A percentile compares a stretch with the other conserved stretches of the same genome.
These are phyloP conservation scores for Parapsyche elsis DNA, from an alignment of 1,140 invertebrate species.

Conservation along the genomic window DNA sequence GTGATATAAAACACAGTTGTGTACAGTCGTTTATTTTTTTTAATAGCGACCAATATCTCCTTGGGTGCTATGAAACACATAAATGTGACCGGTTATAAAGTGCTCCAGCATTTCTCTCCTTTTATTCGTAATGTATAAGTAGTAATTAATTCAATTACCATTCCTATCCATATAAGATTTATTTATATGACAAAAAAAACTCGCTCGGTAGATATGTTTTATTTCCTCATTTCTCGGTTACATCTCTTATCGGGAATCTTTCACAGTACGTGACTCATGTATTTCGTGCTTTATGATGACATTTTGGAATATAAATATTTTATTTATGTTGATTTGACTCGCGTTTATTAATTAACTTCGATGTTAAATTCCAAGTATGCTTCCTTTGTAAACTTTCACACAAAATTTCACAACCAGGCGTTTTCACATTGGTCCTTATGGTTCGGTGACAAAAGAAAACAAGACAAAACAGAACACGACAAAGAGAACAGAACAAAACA, in stretches of 20 bases:
- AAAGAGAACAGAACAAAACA: too few relatives aligned
- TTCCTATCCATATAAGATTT: slow-evolving; percentile 38
- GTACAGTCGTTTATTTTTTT: not conserved
- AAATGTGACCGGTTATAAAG: not conserved
- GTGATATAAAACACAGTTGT: not conserved
- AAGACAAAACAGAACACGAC: too few relatives aligned
- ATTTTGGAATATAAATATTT: slow-evolving; percentile 20
- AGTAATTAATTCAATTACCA: slow-evolving; percentile 30
- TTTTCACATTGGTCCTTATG: too few relatives aligned
- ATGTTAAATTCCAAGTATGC: too few relatives aligned
- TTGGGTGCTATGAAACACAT: not conserved
- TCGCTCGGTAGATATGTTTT: not conserved
- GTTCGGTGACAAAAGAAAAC: too few relatives aligned
- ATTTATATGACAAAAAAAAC: slow-evolving; percentile 13
- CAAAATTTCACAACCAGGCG: too few relatives aligned
- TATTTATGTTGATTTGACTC: slow-evolving; percentile 8
- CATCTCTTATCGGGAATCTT: not conserved
- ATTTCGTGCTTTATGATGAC: slow-evolving; percentile 21
- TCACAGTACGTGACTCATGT: not conserved
- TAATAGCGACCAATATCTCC: not conserved
- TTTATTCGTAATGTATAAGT: slow-evolving; percentile 21
- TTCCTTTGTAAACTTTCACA: too few relatives aligned
- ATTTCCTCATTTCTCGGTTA: slow-evolving; percentile 9
- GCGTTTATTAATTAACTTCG: not conserved
- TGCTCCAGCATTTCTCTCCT: slow-evolving; percentile 13